These are phyloP conservation scores for Acheta domesticus DNA, from an alignment of 2,888 invertebrate species.

Conservation along the genomic window DNA sequence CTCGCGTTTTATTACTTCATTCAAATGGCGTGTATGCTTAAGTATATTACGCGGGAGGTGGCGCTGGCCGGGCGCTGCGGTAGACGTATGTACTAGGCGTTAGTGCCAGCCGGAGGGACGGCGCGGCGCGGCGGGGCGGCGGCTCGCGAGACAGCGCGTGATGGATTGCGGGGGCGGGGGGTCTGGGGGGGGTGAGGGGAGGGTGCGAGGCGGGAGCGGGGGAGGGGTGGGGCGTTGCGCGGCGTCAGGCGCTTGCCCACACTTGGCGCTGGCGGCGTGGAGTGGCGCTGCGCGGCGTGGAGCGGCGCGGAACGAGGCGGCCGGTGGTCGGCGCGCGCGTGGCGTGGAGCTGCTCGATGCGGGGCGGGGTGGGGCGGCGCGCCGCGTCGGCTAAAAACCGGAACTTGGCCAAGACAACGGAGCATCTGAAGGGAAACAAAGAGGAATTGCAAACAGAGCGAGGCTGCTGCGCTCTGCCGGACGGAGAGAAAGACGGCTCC, in stretches of 20 bases:
- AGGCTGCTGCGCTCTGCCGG: constrained; percentile 1
- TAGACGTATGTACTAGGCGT: background rate
- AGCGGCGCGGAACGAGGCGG: background rate
- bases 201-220: background rate
- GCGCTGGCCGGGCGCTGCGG: background rate
- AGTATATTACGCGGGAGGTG: background rate
- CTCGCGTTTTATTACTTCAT: background rate
- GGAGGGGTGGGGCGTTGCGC: no score
- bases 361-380: background rate
- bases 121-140: background rate
- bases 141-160: background rate
- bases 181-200: background rate
- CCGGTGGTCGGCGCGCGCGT: background rate
- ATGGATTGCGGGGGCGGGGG: background rate
- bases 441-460: constrained; percentile 9
- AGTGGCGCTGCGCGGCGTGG: background rate
- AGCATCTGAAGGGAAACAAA: constrained; percentile 10
- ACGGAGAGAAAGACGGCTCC: background rate
- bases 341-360: background rate
- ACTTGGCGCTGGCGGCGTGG: background rate
- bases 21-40: background rate
- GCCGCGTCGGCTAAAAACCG: background rate
- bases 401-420: constrained; percentile 10
- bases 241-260: no score
- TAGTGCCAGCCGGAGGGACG: background rate